Evolutionary conservation across 2,888 invertebrate genomes (phyloP).

Genomic region (Eupithecia abbreviata): DNA sequence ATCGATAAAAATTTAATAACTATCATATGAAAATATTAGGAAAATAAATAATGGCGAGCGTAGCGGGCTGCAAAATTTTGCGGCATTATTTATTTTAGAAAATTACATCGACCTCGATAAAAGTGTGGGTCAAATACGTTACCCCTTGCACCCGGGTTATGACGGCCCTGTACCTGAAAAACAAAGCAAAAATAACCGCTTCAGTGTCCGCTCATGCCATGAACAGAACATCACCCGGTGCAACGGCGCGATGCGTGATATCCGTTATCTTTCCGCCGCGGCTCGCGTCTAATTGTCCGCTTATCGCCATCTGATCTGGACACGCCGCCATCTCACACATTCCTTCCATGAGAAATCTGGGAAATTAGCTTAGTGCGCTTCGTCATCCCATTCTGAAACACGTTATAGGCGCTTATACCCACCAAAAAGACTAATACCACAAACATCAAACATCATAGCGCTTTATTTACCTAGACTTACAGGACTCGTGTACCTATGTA

Average conservation of each 20-base stretch:
- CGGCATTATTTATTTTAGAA: no score
- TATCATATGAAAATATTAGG: no score
- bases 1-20: no score
- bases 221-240: neutral
- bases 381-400: neutral
- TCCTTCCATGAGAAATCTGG: conserved; percentile 24
- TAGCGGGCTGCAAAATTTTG: no score
- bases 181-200: neutral
- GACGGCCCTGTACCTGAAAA: neutral
- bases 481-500: neutral
- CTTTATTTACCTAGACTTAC: no score
- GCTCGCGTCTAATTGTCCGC: conserved; percentile 35
- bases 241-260: conserved; percentile 34
- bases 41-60: no score
- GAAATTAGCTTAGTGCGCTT: conserved; percentile 18
- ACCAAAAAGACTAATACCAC: neutral
- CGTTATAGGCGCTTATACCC: neutral
- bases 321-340: conserved; percentile 35
- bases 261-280: conserved; percentile 41
- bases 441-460: no score
- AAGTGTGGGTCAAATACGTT: no score
- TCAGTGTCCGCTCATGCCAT: neutral
- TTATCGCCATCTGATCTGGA: conserved; percentile 36
- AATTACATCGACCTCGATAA: no score
- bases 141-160: no score